These are phyloP conservation scores for Clusia tigrina DNA, from an alignment of 2,888 invertebrate genomes.

Conservation along the genomic window DNA sequence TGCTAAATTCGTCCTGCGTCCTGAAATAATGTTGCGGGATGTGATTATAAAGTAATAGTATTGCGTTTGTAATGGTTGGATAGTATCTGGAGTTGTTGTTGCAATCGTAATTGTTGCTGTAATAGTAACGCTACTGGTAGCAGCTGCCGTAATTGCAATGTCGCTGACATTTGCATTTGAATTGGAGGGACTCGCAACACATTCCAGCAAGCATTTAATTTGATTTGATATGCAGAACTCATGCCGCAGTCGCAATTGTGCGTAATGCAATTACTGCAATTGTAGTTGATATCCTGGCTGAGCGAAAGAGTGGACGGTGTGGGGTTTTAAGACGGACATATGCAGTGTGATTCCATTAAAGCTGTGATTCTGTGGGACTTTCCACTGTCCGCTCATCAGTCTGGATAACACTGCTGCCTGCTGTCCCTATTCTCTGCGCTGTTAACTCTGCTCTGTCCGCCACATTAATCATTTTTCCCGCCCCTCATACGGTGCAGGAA, in stretches of 20 bases:
- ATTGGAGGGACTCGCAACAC: conserved; percentile 29
- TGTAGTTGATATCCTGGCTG: conserved; percentile 25
- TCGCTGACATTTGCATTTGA: conserved; percentile 29
- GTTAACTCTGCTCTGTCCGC: not conserved
- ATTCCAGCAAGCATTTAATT: conserved; percentile 15
- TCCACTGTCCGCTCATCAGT: too few species aligned
- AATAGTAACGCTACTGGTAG: conserved; percentile 5
- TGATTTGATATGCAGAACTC: conserved; percentile 28
- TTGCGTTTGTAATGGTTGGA: not conserved
- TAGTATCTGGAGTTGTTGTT: conserved; percentile 19
- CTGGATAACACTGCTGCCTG: too few species aligned
- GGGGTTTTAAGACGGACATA: too few species aligned
- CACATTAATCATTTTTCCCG: not conserved
- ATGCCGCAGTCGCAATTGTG: conserved; percentile 15
- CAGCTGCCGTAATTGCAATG: conserved; percentile 20
- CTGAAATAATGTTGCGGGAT: conserved; percentile 23
- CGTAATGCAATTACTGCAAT: conserved; percentile 28
- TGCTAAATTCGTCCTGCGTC: not conserved
- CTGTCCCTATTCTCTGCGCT: too few species aligned
- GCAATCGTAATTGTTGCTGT: conserved; percentile 19
- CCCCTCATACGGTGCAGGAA: not conserved
- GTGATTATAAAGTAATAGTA: conserved; percentile 32
- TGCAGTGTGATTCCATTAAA: too few species aligned
- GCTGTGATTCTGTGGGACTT: too few species aligned
- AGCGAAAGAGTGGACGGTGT: not conserved